Evolutionary conservation across 2,797 vertebrate species (phyloP).

Genomic region (Aselliscus stoliczkanus): DNA sequence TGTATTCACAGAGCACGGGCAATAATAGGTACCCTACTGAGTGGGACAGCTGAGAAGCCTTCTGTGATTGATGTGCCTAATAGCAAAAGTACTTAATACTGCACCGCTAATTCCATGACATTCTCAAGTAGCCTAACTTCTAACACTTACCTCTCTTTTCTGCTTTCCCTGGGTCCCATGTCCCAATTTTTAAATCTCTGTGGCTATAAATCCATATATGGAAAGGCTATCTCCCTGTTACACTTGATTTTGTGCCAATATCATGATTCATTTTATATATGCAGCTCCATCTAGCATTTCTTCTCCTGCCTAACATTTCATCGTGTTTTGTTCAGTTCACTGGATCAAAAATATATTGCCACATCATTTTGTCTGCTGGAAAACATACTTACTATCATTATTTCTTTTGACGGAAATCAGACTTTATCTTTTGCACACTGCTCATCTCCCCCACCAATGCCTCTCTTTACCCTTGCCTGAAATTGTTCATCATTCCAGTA

Average conservation of each 20-base stretch:
- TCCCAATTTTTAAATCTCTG: constrained; percentile 36
- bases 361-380: constrained; percentile 11
- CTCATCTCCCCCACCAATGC: background rate
- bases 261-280: constrained; percentile 61
- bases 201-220: constrained; percentile 38
- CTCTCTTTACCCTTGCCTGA: background rate
- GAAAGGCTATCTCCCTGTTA: constrained; percentile 50
- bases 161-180: background rate
- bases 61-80: background rate
- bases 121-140: background rate
- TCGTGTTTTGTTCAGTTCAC: constrained; percentile 49
- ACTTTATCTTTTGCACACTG: background rate
- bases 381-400: constrained; percentile 20
- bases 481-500: background rate
- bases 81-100: background rate
- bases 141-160: constrained; percentile 28
- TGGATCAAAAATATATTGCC: constrained; percentile 55
- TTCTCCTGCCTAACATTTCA: constrained; percentile 38
- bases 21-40: too few species aligned
- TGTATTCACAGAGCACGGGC: background rate
- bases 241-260: constrained; percentile 58
- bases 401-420: constrained; percentile 41
- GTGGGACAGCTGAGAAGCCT: background rate
- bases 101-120: background rate
- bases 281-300: constrained; percentile 47